These are phyloP conservation scores for Laterallus jamaicensis DNA, from an alignment of 2,113 vertebrate species.

Conservation along the genomic window DNA sequence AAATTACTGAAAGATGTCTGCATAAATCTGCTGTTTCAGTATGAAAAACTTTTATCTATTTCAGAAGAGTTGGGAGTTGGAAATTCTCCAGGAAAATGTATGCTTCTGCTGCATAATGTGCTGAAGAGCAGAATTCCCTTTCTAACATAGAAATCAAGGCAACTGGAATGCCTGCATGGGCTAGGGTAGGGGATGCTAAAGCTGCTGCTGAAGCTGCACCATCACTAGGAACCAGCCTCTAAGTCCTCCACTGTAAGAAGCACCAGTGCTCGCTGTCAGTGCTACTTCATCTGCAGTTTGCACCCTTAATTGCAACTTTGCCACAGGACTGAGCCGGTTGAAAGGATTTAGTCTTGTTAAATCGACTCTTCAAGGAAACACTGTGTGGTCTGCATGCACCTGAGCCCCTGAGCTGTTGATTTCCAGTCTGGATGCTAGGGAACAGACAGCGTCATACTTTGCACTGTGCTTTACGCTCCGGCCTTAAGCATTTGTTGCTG, in stretches of 20 bases:
- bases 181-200: not conserved
- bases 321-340: not conserved
- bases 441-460: not conserved
- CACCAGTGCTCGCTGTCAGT: not conserved
- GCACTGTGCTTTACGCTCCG: not conserved
- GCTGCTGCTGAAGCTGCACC: not conserved
- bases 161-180: not conserved
- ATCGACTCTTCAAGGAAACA: not conserved
- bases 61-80: not conserved
- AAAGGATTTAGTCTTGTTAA: not conserved
- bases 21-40: not conserved
- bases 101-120: not conserved
- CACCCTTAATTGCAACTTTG: not conserved
- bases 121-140: not conserved
- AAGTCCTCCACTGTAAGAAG: not conserved
- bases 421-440: not conserved
- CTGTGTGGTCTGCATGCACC: not conserved
- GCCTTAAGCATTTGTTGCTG: not conserved
- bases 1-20: not conserved
- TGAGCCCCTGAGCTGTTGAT: not conserved
- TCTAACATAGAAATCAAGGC: not conserved
- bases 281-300: not conserved
- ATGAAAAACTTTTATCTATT: not conserved
- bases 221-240: fast-evolving
- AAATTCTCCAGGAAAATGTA: not conserved